A percentile compares a stretch with the other conserved stretches of the same genome.
phyloP scores from a whole-genome alignment of 2,113 vertebrate species.

The Pituophis catenifer region DNA sequence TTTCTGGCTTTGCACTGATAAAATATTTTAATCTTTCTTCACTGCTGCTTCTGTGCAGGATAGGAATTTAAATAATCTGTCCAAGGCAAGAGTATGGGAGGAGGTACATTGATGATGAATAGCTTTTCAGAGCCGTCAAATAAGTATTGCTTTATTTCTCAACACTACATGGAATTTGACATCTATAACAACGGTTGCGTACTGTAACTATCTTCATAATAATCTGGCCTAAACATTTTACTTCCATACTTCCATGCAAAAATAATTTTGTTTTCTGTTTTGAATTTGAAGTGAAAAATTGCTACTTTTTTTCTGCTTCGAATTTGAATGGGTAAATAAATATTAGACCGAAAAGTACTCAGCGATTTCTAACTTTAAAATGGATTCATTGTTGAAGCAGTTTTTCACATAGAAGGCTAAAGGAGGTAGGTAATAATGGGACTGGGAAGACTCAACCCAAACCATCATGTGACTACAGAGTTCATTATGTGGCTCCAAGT shows the following conservation, averaged over 20 bases:
- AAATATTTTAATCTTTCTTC: background rate
- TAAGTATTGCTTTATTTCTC: background rate
- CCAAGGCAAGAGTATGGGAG: background rate
- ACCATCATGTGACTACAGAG: background rate
- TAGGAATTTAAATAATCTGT: background rate
- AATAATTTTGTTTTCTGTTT: background rate
- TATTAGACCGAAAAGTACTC: background rate
- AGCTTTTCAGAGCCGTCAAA: background rate
- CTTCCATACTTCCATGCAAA: background rate
- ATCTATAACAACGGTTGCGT: background rate
- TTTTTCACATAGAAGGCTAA: background rate
- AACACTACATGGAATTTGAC: background rate
- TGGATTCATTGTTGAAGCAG: background rate
- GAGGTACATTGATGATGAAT: background rate
- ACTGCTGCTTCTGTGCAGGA: background rate
- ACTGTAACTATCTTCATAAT: background rate
- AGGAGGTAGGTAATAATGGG: background rate
- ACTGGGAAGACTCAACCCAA: background rate
- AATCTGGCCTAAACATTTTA: background rate
- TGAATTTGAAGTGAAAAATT: background rate
- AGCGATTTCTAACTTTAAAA: background rate
- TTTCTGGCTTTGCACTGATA: background rate
- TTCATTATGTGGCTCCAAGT: background rate
- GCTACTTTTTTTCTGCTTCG: background rate
- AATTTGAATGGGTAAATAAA: background rate